phyloP scores from a whole-genome alignment of 2,797 vertebrate genomes.

The Mormyrus hasselquistii region DNA sequence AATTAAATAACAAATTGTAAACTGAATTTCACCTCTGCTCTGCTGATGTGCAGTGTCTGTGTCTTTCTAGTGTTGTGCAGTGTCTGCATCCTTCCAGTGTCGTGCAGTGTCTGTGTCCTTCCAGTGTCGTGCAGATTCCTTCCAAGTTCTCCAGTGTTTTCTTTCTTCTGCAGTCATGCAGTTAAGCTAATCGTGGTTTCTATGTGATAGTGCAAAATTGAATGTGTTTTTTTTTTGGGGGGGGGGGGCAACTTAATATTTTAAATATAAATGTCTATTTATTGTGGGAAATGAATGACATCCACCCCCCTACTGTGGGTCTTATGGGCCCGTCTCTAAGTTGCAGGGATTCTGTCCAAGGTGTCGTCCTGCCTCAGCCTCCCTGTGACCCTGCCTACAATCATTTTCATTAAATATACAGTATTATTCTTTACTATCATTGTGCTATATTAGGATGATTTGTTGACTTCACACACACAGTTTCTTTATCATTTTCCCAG shows the following conservation, averaged over 20 bases:
- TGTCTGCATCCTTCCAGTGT: no score
- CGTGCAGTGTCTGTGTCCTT: no score
- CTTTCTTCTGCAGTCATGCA: neutral
- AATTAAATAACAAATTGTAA: neutral
- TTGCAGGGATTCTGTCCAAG: neutral
- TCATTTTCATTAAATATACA: neutral
- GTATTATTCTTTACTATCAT: neutral
- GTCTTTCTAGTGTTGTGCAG: no score
- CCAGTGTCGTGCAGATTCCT: neutral
- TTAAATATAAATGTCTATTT: neutral
- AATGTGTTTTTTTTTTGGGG: neutral
- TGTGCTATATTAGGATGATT: neutral
- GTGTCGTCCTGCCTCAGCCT: neutral
- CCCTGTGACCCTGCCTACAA: neutral
- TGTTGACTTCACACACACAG: neutral
- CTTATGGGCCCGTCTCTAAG: neutral
- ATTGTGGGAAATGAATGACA: neutral
- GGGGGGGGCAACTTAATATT: neutral
- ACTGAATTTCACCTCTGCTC: neutral
- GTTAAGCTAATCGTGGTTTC: neutral
- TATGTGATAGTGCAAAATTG: neutral
- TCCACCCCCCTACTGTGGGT: neutral
- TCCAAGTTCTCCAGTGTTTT: neutral
- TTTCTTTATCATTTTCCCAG: neutral
- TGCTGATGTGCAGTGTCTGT: no score